Percentiles rank a stretch among this genome's conserved stretches.
Evolutionary conservation across 1,140 invertebrate species (phyloP).

Genomic region (Zaprionus tsacasi): DNA sequence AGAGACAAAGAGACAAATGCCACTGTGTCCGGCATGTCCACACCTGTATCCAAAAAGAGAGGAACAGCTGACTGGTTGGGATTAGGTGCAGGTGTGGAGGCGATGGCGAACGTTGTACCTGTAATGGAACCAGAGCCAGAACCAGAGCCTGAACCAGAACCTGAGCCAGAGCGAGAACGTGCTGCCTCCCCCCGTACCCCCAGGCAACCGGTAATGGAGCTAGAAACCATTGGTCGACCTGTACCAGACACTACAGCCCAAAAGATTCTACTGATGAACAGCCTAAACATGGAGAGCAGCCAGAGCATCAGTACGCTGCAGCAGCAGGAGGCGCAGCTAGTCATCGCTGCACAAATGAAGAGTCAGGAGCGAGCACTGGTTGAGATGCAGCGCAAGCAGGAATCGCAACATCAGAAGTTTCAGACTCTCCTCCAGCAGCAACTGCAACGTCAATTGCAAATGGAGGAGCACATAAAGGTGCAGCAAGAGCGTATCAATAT

Average conservation of each 20-base stretch:
- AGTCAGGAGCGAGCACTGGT: slow-evolving; percentile 84
- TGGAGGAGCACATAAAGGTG: slow-evolving; percentile 85
- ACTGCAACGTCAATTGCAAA: slow-evolving; percentile 84
- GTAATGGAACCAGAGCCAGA: slow-evolving; percentile 2
- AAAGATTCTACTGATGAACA: slow-evolving; percentile 68
- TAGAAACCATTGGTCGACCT: slow-evolving; percentile 8
- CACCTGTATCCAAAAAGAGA: slow-evolving; percentile 65
- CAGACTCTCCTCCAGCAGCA: slow-evolving; percentile 84
- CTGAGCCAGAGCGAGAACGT: slow-evolving; percentile 41
- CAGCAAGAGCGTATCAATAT: slow-evolving; percentile 86
- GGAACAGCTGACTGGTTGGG: slow-evolving; percentile 81
- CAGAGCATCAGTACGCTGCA: slow-evolving; percentile 84
- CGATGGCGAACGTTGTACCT: neutral
- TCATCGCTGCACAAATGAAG: slow-evolving; percentile 85
- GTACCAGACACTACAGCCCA: slow-evolving; percentile 39
- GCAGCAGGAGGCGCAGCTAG: slow-evolving; percentile 85
- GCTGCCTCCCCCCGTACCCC: slow-evolving; percentile 29
- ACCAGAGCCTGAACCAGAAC: slow-evolving; percentile 20
- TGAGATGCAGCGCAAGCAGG: slow-evolving; percentile 85
- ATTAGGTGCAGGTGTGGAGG: slow-evolving; percentile 16
- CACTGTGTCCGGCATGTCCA: slow-evolving; percentile 69
- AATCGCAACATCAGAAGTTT: slow-evolving; percentile 85
- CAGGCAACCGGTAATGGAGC: slow-evolving; percentile 22
- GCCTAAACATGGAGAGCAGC: slow-evolving; percentile 80
- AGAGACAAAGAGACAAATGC: slow-evolving; percentile 60